Base-by-base conservation (phyloP, 1,140 invertebrate genomes). In the Wasmannia auropunctata region DNA sequence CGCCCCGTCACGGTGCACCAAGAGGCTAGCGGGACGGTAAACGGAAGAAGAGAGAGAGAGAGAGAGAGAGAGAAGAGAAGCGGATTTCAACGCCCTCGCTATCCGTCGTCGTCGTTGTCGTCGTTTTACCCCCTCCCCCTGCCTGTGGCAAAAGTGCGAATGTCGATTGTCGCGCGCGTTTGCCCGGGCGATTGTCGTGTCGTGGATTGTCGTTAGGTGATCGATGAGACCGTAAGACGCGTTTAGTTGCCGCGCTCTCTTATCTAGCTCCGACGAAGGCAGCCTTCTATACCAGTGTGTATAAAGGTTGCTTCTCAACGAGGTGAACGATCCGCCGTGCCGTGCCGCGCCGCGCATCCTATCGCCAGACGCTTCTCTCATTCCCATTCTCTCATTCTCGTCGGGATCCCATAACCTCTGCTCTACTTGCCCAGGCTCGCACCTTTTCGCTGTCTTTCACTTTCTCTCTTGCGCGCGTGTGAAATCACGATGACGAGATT, bases 201-300 rank as follows among this genome's bases (percentile, higher is more conserved):
- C 19, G n/a, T n/a, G n/a, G n/a, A n/a, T 54, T n/a, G 51, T 89
- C 87, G 79, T 90, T 86, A 58, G 88, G 79, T 92, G 91, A 92
- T 92, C 92, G 90, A 94, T 93, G 92, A 90, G 92, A 90, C 77
- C 87, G 88, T 89, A 79, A 76, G 54, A 90, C 85, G 88, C 40
- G 67, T 85, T 91, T 92, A 92, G 86, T 54, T 86, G 54, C 88
- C 60, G 90, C 91, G 83, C 89, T 91, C 81, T 88, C 85, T 90
- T 89, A 86, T 89, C 85, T 85, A 86, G 60, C 58, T 88, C 76
- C 75, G 58, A 79, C 86, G 88, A 88, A 90, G 51, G 88, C 86
- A 94, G 96, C 97, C 97, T 98, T 98, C 97, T 98, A 96, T 97
- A 96, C 97, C 97, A 98, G 97, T 97, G 97, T 95, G 97, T 97